phyloP scores from a whole-genome alignment of 1,140 invertebrate species.

The Cephus cinctus region DNA sequence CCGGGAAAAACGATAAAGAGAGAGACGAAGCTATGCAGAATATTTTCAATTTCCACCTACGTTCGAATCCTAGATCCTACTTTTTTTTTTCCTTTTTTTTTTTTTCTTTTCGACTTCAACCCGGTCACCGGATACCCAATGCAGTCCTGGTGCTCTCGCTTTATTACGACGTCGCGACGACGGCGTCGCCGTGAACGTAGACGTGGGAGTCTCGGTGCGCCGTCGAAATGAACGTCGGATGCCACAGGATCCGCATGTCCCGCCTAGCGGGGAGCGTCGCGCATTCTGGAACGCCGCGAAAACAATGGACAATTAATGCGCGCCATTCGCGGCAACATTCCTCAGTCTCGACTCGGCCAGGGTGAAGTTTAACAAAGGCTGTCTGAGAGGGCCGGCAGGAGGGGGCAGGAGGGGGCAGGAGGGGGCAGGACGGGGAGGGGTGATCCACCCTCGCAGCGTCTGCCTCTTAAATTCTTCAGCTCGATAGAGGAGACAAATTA shows the following conservation, averaged over 20 bases:
- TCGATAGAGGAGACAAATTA: too few relatives aligned
- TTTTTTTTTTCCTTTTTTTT: constrained; percentile 18
- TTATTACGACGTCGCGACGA: constrained; percentile 24
- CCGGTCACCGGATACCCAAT: too few relatives aligned
- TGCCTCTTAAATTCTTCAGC: too few relatives aligned
- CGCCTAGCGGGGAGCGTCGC: constrained; percentile 6
- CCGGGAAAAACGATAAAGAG: too few relatives aligned
- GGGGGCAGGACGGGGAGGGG: background rate
- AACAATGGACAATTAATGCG: constrained; percentile 45
- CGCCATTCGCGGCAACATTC: constrained; percentile 32
- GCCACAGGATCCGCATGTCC: too few relatives aligned
- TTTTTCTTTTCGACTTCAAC: too few relatives aligned
- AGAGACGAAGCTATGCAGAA: constrained; percentile 34
- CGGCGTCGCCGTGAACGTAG: constrained; percentile 7
- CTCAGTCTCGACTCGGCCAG: constrained; percentile 3
- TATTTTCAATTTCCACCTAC: constrained; percentile 36
- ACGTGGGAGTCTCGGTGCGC: background rate
- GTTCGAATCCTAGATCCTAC: constrained; percentile 2
- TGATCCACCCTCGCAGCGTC: too few relatives aligned
- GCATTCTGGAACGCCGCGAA: constrained; percentile 22
- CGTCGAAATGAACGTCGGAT: too few relatives aligned
- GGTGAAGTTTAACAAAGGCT: background rate
- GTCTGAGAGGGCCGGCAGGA: too few relatives aligned
- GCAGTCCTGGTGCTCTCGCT: constrained; percentile 2
- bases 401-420: background rate